Base-by-base conservation (phyloP, 2,797 vertebrate genomes). In the Sebastiscus tertius region DNA sequence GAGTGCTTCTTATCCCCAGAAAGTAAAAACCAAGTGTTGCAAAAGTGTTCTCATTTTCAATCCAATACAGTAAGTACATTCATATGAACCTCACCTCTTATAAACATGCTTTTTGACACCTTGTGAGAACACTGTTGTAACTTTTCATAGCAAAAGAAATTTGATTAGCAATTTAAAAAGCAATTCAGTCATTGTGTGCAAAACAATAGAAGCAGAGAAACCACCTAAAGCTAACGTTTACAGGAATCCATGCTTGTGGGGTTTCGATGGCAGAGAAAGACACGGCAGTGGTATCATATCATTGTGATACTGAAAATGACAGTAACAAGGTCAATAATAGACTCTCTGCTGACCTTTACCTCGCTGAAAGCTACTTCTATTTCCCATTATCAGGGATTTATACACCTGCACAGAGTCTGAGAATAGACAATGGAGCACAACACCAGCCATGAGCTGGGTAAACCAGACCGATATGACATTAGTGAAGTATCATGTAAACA, bases 271-370 rank as follows among this genome's bases (percentile, higher is more conserved):
- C 75, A 85, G 74, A 89, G 90, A 91, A 81, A 91, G 79, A 89
- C 72, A 87, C 76, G 75, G 75, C 46, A 4, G 73, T 77, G 77
- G 94, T 94, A 93, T 95, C 92, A 93, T 75, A 93, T 93, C 91
- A 92, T 64, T 92, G 80, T 93, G 93, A 95, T 91, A 94, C 86
- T 89, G 92, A 94, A 87, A 94, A 89, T 59, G 74, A 88, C 83
- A 85, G 80, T 62, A 88, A 87, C 81, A 76, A 71, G 73, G 84
- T 85, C 90, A 90, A 77, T 88, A 75, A 86, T 85, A 88, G 78
- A 81, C 26, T 67, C 34, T 80, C 62, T 73, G 74, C 75, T 87
- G 87, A 80, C 77, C 86, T 91, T 88, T 80, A 75, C 56, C 65
- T 87, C 31, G 55, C 55, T 68, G 34, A 85, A 61, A 85, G 63